phyloP scores from a whole-genome alignment of 2,113 vertebrate species.

The Austrofundulus limnaeus region DNA sequence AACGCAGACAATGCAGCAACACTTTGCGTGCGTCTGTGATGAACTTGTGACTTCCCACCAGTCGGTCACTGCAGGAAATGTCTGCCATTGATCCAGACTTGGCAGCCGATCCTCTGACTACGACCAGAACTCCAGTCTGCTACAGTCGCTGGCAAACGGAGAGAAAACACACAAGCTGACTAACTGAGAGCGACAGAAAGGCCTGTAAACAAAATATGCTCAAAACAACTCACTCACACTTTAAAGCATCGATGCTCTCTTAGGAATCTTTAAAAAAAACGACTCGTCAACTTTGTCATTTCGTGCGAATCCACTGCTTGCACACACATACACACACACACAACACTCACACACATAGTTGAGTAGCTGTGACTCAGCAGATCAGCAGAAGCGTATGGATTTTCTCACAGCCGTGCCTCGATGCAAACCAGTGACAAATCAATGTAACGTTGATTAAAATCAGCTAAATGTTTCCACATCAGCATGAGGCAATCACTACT shows the following conservation, averaged over 20 bases:
- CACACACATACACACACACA: conserved; percentile 35
- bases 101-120: conserved; percentile 52
- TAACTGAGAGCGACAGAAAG: background rate
- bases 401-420: conserved; percentile 43
- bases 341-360: conserved; percentile 31
- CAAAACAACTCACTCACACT: conserved; percentile 1
- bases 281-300: conserved; percentile 13
- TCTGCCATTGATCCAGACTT: conserved; percentile 64
- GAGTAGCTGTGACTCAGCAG: conserved; percentile 70
- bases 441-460: background rate
- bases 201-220: background rate
- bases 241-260: background rate
- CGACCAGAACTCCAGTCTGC: conserved; percentile 47
- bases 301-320: background rate
- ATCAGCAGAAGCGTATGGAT: conserved; percentile 58
- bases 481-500: background rate
- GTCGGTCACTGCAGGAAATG: conserved; percentile 50
- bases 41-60: conserved; percentile 33
- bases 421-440: conserved; percentile 26
- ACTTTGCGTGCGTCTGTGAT: conserved; percentile 18
- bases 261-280: background rate
- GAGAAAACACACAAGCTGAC: conserved; percentile 10
- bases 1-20: conserved; percentile 14
- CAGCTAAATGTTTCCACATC: background rate
- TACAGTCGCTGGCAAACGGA: conserved; percentile 29